Base-by-base conservation (phyloP, 2,888 invertebrate species). In the Girardia tigrina region DNA sequence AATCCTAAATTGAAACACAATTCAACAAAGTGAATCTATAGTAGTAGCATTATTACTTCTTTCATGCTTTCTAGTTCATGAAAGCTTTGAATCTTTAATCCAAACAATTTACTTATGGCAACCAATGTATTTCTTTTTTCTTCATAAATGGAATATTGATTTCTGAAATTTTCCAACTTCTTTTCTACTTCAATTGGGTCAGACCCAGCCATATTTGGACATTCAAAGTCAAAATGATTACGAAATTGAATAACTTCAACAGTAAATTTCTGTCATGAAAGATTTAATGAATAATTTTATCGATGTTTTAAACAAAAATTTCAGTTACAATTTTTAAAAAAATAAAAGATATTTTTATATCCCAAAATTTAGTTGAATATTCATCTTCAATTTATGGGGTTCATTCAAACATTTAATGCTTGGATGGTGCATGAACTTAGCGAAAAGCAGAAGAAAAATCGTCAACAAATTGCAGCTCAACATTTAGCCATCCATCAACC, bases 201-300 rank as follows among this genome's bases (percentile, higher is more conserved):
- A 71, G 83, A 82, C 23, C 82, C 83, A 12, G 83, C 82, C 14
- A 83, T 81, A 27, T 81, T 80, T 0, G 84, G 83, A 26, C 84
- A 83, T 78, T 83, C 83, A 26, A 83, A 82, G 78, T 84, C 84
- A 80, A 84, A 84, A 0, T 82, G 81, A 80, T 84, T 84, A 42
- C 84, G 79, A 79, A 84, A 84, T 79, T 83, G 82, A 71, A 84
- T 83, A 72, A 84, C 84, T 78, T 84, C 84, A 29, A 84, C 84
- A 23, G 84, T 83, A 79, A 84, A 84, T 26, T 82, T 82, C 83
- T 83, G 80, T n/a, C n/a, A n/a, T n/a, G n/a, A n/a, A n/a, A n/a
- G n/a, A n/a, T n/a, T n/a, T n/a, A n/a, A n/a, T n/a, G n/a, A n/a
- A n/a, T n/a, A n/a, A n/a, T n/a, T n/a, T n/a, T n/a, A n/a, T n/a